Conservation (phyloP, 2,888 invertebrate genomes). For the Sesamia inferens region DNA sequence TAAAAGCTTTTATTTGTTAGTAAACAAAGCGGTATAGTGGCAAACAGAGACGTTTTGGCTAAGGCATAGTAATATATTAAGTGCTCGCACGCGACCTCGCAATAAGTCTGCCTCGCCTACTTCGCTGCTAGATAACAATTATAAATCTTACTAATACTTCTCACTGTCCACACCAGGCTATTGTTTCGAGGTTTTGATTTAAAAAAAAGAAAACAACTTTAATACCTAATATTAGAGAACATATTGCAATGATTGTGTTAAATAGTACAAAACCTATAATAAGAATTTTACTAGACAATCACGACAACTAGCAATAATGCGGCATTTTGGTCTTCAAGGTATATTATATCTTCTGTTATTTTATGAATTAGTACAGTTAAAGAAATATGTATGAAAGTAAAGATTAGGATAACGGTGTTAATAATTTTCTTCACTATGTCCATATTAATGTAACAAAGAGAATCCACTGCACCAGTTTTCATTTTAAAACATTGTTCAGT, state of each 20-base stretch:
- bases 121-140: conserved; percentile 85
- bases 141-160: conserved; percentile 87
- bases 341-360: background rate
- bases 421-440: background rate
- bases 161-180: conserved; percentile 81
- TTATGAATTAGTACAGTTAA: too few species aligned
- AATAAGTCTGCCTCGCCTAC: conserved; percentile 86
- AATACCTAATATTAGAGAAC: conserved; percentile 24
- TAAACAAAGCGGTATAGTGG: conserved; percentile 81
- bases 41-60: conserved; percentile 85
- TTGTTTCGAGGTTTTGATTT: conserved; percentile 66
- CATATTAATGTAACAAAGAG: background rate
- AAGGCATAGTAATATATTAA: conserved; percentile 85
- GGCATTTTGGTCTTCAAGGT: too few species aligned
- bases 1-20: conserved; percentile 76
- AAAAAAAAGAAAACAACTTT: conserved; percentile 55
- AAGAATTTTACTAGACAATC: conserved; percentile 25
- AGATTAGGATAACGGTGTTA: background rate
- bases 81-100: conserved; percentile 84
- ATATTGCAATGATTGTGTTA: conserved; percentile 30
- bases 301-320: conserved; percentile 24
- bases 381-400: background rate
- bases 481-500: background rate
- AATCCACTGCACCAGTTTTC: too few species aligned
- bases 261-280: conserved; percentile 39